Percentiles rank a stretch among this genome's conserved stretches.
These are phyloP conservation scores for Grapholita molesta DNA, from an alignment of 1,140 invertebrate species.

Conservation along the genomic window DNA sequence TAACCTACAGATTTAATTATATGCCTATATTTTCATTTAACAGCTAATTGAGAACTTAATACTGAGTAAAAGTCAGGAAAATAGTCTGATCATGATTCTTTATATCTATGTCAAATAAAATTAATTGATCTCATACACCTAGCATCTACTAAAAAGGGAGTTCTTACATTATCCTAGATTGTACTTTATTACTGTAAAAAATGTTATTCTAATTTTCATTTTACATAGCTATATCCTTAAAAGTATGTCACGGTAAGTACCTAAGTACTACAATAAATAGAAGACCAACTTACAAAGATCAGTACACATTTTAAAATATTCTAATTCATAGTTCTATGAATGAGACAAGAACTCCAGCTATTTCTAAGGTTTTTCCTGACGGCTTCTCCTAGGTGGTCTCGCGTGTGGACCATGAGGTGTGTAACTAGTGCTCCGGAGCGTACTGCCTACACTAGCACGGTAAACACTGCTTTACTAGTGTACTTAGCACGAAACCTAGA, in stretches of 20 bases:
- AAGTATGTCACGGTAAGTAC: slow-evolving; percentile 71
- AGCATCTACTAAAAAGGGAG: slow-evolving; percentile 53
- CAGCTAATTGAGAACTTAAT: slow-evolving; percentile 74
- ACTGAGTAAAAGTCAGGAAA: slow-evolving; percentile 61
- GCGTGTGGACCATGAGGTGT: slow-evolving; percentile 66
- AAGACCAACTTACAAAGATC: slow-evolving; percentile 68
- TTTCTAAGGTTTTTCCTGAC: slow-evolving; percentile 68
- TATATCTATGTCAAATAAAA: slow-evolving; percentile 51
- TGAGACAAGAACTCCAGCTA: slow-evolving; percentile 54
- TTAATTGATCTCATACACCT: slow-evolving; percentile 44
- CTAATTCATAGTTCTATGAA: slow-evolving; percentile 60
- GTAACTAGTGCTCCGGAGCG: slow-evolving; percentile 76
- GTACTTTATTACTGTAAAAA: slow-evolving; percentile 71
- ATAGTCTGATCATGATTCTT: slow-evolving; percentile 52
- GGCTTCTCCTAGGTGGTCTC: slow-evolving; percentile 73
- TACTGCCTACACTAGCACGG: slow-evolving; percentile 76
- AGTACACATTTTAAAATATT: slow-evolving; percentile 67
- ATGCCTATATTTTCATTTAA: slow-evolving; percentile 49
- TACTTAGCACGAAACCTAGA: slow-evolving; percentile 78
- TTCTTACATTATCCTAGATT: slow-evolving; percentile 67
- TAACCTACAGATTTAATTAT: slow-evolving; percentile 58
- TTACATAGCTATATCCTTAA: slow-evolving; percentile 64
- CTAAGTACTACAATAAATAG: slow-evolving; percentile 76
- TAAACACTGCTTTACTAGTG: slow-evolving; percentile 76
- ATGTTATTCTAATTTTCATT: slow-evolving; percentile 50